Conservation (phyloP, 2,888 invertebrate species). For the Stenchaetothrips biformis region DNA sequence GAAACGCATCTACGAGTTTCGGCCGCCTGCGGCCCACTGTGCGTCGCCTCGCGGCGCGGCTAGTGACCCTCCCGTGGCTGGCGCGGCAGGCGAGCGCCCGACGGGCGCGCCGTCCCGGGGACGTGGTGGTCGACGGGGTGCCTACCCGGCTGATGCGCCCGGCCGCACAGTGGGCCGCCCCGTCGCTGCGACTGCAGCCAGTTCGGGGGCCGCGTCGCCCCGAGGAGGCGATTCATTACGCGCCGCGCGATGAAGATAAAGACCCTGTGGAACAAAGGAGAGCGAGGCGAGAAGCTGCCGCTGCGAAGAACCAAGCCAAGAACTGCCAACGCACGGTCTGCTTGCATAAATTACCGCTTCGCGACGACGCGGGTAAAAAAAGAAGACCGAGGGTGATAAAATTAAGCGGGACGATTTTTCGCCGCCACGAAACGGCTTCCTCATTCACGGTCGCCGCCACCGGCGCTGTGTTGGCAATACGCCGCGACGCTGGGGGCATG, state of each 20-base stretch:
- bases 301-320: background rate
- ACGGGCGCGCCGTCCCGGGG: too few species aligned
- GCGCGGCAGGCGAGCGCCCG: too few species aligned
- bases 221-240: background rate
- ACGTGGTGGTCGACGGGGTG: too few species aligned
- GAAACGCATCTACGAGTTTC: too few species aligned
- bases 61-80: too few species aligned
- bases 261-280: background rate
- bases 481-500: background rate
- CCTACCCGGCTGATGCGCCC: too few species aligned
- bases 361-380: slow-evolving; percentile 3
- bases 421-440: background rate
- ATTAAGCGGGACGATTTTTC: slow-evolving; percentile 7
- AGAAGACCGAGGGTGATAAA: background rate
- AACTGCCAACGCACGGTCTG: background rate
- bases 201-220: background rate
- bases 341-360: slow-evolving; percentile 2
- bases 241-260: background rate
- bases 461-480: background rate
- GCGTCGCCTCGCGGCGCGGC: too few species aligned
- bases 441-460: background rate
- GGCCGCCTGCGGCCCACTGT: too few species aligned
- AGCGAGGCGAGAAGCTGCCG: too few species aligned
- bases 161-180: too few species aligned
- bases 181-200: background rate